Percentiles rank a stretch among this genome's conserved stretches.
These are phyloP conservation scores for Panagrolaimus sp. DNA, from an alignment of 1,140 invertebrate species.

Conservation along the genomic window DNA sequence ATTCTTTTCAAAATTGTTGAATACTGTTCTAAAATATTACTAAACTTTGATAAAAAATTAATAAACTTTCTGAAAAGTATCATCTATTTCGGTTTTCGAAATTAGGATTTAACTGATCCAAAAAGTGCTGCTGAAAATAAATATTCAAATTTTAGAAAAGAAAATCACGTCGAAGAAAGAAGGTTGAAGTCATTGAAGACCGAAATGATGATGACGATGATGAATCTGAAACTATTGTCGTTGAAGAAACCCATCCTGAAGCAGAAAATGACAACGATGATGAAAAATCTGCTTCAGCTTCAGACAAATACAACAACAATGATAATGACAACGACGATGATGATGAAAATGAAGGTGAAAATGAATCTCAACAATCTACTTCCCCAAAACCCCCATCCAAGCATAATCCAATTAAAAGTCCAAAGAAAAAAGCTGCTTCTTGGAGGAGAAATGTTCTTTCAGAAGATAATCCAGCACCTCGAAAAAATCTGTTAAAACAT, in stretches of 20 bases:
- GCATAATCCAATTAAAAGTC: conserved; percentile 26
- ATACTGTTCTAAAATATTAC: too few species aligned
- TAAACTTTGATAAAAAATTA: too few species aligned
- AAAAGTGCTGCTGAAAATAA: too few species aligned
- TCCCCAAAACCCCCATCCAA: not conserved
- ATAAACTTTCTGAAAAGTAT: too few species aligned
- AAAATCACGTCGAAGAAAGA: too few species aligned
- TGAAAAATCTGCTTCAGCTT: conserved; percentile 46
- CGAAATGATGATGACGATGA: conserved; percentile 31
- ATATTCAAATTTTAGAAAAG: too few species aligned
- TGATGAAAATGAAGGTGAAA: conserved; percentile 37
- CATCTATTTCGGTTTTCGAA: too few species aligned
- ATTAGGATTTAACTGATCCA: too few species aligned
- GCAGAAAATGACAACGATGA: conserved; percentile 7
- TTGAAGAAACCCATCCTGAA: conserved; percentile 15
- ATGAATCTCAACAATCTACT: conserved; percentile 37
- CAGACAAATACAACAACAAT: too few species aligned
- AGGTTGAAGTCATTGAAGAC: conserved; percentile 17
- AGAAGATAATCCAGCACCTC: not conserved
- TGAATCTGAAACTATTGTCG: conserved; percentile 27
- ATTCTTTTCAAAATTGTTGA: too few species aligned
- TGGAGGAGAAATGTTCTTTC: not conserved
- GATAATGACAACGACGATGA: conserved; percentile 59
- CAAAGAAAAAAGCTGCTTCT: conserved; percentile 59
- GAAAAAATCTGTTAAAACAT: conserved; percentile 13